Evolutionary conservation across 2,113 vertebrate species (phyloP).

Genomic region (Hypanus sabinus): DNA sequence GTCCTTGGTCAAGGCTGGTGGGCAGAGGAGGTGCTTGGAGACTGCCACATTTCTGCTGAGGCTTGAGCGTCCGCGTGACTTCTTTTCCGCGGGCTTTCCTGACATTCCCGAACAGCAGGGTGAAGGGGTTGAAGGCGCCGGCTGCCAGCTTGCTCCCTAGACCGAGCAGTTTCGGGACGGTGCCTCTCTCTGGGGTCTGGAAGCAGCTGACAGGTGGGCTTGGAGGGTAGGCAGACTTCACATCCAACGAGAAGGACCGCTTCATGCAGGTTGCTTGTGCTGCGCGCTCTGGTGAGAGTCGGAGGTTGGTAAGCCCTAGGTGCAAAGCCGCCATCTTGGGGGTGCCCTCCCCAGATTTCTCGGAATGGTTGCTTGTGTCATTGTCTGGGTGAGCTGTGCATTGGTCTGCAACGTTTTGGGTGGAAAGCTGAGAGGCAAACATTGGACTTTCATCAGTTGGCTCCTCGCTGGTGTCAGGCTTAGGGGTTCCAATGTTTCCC

Average conservation of each 20-base stretch:
- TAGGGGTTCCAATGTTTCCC: background rate
- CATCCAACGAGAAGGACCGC: slow-evolving; percentile 43
- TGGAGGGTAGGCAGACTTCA: slow-evolving; percentile 39
- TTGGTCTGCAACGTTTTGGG: slow-evolving; percentile 28
- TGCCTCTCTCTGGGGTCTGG: background rate
- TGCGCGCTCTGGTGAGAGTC: slow-evolving; percentile 38
- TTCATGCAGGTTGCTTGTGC: slow-evolving; percentile 38
- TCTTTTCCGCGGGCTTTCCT: background rate
- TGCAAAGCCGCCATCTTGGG: background rate
- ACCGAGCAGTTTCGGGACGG: background rate
- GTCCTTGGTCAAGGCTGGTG: background rate
- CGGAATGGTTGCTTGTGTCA: background rate
- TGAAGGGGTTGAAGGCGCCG: slow-evolving; percentile 12
- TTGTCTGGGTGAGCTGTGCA: slow-evolving; percentile 1
- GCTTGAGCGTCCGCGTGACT: background rate
- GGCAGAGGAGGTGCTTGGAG: too few relatives aligned
- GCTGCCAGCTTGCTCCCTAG: background rate
- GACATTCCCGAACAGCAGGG: background rate
- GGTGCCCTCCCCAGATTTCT: background rate
- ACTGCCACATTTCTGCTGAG: background rate
- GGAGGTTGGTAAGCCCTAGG: background rate
- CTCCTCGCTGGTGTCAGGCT: background rate
- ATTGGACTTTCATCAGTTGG: slow-evolving; percentile 53
- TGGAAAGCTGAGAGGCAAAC: slow-evolving; percentile 46
- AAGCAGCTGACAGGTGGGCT: background rate